These are phyloP conservation scores for Rotaria sp. DNA, from an alignment of 2,888 invertebrate genomes.

Conservation along the genomic window DNA sequence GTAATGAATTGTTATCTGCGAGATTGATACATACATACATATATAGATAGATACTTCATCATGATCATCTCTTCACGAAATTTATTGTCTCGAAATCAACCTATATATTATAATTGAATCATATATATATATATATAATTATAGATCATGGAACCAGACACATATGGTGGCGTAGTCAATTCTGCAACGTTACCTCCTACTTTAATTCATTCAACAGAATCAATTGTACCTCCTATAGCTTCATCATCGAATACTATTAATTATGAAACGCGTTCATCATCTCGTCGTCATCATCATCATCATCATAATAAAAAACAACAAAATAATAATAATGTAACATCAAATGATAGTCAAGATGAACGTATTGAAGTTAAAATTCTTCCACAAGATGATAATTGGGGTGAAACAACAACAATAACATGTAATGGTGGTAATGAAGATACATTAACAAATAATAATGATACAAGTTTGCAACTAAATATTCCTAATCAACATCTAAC, in stretches of 20 bases:
- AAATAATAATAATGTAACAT: not conserved
- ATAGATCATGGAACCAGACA: not conserved
- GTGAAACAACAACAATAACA: slow-evolving; percentile 50
- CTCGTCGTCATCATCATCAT: not conserved
- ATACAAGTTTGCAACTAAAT: not conserved
- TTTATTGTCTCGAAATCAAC: too few relatives aligned
- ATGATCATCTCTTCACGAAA: too few relatives aligned
- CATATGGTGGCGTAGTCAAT: not conserved
- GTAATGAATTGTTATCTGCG: not conserved
- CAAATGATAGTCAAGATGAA: slow-evolving; percentile 44
- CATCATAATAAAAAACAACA: not conserved
- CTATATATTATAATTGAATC: too few relatives aligned
- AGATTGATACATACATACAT: too few relatives aligned
- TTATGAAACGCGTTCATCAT: not conserved
- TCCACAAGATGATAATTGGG: slow-evolving; percentile 95
- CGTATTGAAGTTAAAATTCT: slow-evolving; percentile 84
- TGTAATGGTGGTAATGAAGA: slow-evolving; percentile 35
- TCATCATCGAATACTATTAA: not conserved
- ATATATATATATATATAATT: not conserved
- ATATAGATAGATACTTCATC: not conserved
- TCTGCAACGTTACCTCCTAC: not conserved
- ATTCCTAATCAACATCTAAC: not conserved
- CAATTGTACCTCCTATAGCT: not conserved
- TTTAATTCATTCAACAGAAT: not conserved
- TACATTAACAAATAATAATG: slow-evolving; percentile 37